Conservation (phyloP, 2,797 vertebrate genomes). For the Lycodopsis pacificus region DNA sequence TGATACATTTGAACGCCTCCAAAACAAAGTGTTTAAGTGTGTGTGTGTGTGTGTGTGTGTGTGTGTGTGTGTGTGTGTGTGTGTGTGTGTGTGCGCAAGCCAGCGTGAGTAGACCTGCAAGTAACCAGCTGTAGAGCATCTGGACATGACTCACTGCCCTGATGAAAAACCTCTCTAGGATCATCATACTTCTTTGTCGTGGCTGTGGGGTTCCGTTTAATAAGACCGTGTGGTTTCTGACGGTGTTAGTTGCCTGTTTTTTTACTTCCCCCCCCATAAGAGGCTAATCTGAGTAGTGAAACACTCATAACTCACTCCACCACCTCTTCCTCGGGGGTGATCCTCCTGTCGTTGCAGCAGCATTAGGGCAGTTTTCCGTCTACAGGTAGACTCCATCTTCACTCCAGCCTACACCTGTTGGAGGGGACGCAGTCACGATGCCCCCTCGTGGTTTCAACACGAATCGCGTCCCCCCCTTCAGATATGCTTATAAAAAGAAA, state of each 20-base stretch:
- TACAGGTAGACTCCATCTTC: constrained; percentile 73
- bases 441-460: constrained; percentile 76
- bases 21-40: constrained; percentile 45
- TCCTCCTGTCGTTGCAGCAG: constrained; percentile 42
- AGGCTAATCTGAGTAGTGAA: background rate
- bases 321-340: background rate
- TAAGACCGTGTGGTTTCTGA: background rate
- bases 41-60: background rate
- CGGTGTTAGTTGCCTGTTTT: background rate
- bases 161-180: constrained; percentile 60
- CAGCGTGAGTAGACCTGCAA: constrained; percentile 65
- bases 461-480: constrained; percentile 50
- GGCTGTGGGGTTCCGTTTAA: constrained; percentile 11
- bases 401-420: constrained; percentile 81
- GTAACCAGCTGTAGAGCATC: constrained; percentile 70
- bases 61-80: too few relatives aligned
- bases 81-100: background rate
- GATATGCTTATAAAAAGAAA: constrained; percentile 52
- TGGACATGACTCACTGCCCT: constrained; percentile 77
- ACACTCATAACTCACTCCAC: constrained; percentile 5
- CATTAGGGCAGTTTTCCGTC: constrained; percentile 34
- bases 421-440: constrained; percentile 77
- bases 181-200: constrained; percentile 21
- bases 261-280: too few relatives aligned
- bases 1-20: constrained; percentile 48